Base-by-base conservation (phyloP, 2,888 invertebrate genomes). In the Dynastes tityus region DNA sequence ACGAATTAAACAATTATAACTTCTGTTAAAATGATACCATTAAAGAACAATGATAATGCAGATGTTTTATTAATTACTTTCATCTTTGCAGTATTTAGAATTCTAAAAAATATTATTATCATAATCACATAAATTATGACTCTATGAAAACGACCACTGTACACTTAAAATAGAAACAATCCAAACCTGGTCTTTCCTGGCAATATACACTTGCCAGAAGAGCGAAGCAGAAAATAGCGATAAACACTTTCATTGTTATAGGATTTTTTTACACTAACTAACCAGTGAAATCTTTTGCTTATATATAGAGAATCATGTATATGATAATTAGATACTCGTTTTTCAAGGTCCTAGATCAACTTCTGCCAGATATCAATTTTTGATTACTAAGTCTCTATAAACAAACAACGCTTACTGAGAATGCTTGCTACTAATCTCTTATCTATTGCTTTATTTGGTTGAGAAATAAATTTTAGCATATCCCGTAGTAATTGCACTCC, bases 151-250 rank as follows among this genome's bases (percentile, higher is more conserved):
- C 32, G 4, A 3, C 32, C 32, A 4, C 4, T 3, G 4, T 32
- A 32, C 4, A 4, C 32, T 3, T 32, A 32, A 3, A 45, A 45
- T 11, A 11, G 8, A 11, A 45, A 45, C 45, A 45, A 55, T 29
- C 32, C 73, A 40, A 73, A 73, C 71, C 71, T 40, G 55, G 71
- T n/a, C 22, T n/a, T 22, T 58, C 71, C 58, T 68, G 49, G 5
- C 58, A 22, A 58, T 37, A 37, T 9, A 22, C 58, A 58, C 37
- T 37, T n/a, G 40, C 71, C 22, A 73, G 40, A 16, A 73, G 16
- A 16, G 58, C 8, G 9, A 73, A 55, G 37, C 29, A 40, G 3
- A 16, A 9, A 58, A 73, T 32, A 71, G 55, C 53, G n/a, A 58
- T 32, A 16, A 32, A 37, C 55, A 55, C 55, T 55, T 37, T 53